These are phyloP conservation scores for Ceratina japonica DNA, from an alignment of 1,140 invertebrate species.

Conservation along the genomic window DNA sequence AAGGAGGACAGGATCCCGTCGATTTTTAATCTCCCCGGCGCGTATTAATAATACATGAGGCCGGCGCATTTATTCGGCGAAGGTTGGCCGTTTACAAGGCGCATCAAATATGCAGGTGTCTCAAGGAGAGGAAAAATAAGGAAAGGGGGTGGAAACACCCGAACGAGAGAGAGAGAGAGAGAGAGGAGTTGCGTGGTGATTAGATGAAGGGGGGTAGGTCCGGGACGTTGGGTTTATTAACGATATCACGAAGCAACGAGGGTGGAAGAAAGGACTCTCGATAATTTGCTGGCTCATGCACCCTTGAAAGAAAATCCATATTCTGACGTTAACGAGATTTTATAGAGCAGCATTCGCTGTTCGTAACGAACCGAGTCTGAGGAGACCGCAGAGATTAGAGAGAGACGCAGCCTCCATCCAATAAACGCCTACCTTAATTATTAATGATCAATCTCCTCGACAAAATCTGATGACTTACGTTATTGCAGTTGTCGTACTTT, in stretches of 20 bases:
- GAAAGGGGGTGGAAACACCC: background rate
- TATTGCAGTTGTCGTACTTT: no score
- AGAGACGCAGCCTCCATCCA: background rate
- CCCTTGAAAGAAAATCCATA: conserved; percentile 67
- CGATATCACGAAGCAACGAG: conserved; percentile 74
- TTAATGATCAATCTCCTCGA: no score
- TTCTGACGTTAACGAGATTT: conserved; percentile 67
- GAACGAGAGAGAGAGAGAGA: conserved; percentile 28
- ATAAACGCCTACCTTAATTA: no score
- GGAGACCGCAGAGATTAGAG: conserved; percentile 59
- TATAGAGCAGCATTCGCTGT: conserved; percentile 57
- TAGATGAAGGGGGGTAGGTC: conserved; percentile 72
- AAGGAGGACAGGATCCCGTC: background rate
- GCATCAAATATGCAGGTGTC: conserved; percentile 78
- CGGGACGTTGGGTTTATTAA: conserved; percentile 76
- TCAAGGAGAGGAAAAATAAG: conserved; percentile 52
- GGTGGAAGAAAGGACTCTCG: conserved; percentile 72
- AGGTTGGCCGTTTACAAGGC: conserved; percentile 72
- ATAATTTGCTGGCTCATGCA: conserved; percentile 72
- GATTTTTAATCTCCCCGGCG: conserved; percentile 44
- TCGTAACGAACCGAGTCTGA: conserved; percentile 55
- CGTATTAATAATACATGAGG: conserved; percentile 76
- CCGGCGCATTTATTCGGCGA: conserved; percentile 70
- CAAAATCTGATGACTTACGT: no score
- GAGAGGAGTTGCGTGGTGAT: conserved; percentile 68